Evolutionary conservation across 2,113 vertebrate genomes (phyloP), one percentile per base, ranked within the genome.

Genomic region (Etia nguti): DNA sequence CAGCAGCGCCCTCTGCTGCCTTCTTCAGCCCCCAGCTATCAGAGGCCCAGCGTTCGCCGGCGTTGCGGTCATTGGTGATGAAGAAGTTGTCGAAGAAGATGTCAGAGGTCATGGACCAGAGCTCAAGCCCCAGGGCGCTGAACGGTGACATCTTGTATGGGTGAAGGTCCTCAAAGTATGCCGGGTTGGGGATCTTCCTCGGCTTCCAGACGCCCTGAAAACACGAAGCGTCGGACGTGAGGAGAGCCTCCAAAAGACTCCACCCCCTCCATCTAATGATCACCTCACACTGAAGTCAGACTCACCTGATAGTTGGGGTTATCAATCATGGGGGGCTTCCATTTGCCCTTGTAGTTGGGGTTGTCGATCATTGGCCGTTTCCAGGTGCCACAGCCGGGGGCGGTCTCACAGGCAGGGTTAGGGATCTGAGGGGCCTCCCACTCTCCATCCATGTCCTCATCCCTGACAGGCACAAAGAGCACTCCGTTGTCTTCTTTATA

Each of bases 21-120:
- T 98, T 99, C 96, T 99, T 99, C 93, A 99, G 96, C 2, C 98
- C 98, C 98, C 98, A 99, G 56, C 99, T 97, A 82, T 99, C 98
- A 20, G 1, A 92, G 46, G 97, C 97, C 98, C 98, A 99, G 29
- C 97, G 97, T 1, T 99, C 98, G 3, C 97, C 97, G 1, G 97
- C 97, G 70, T 92, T 96, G 86, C 97, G 96, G 65, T 99, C 98
- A 11, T 96, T 95, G 52, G 96, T 97, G 92, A 99, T 97, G 52
- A 99, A 98, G 84, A 99, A 99, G 93, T 99, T 99, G 94, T 99
- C 98, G 80, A 99, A 99, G 95, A 99, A 99, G 88, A 99, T 99
- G 86, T 99, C 98, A 0, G 98, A 97, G 22, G 98, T 98, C 99
- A 99, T 99, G 90, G 98, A 99, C 99, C 99, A 99, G 18, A 99